Evolutionary conservation across 2,888 invertebrate genomes (phyloP).

Genomic region (Habroteleia sp.): DNA sequence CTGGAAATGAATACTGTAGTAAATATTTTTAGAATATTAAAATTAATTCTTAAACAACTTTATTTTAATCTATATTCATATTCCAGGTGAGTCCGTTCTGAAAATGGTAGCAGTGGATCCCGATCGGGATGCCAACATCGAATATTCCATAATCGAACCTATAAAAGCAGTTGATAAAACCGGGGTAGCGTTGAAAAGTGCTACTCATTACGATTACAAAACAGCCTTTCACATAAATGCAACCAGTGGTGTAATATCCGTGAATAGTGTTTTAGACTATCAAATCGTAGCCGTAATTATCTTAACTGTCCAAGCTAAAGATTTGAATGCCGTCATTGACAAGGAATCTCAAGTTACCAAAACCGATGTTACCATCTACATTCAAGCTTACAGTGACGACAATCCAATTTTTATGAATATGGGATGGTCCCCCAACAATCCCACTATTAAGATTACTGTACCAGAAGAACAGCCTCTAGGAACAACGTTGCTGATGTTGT

Average conservation of each 20-base stretch:
- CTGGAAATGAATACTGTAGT: no score
- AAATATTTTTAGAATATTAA: no score
- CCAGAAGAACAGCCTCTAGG: conserved; percentile 90
- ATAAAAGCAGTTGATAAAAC: conserved; percentile 88
- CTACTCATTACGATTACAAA: conserved; percentile 85
- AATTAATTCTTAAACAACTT: no score
- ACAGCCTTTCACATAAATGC: conserved; percentile 87
- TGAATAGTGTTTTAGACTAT: conserved; percentile 87
- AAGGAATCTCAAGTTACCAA: conserved; percentile 85
- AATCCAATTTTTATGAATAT: conserved; percentile 88
- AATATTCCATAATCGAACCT: conserved; percentile 86
- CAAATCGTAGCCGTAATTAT: conserved; percentile 89
- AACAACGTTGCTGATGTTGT: conserved; percentile 86
- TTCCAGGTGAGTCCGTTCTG: conserved; percentile 83
- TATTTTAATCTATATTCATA: conserved; percentile 2
- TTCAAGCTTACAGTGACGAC: conserved; percentile 89
- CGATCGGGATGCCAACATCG: conserved; percentile 86
- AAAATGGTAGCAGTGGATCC: conserved; percentile 87
- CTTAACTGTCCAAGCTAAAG: conserved; percentile 86
- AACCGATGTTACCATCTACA: conserved; percentile 88
- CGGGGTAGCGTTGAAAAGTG: conserved; percentile 86
- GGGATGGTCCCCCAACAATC: conserved; percentile 88
- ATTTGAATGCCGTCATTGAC: conserved; percentile 86
- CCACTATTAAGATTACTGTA: conserved; percentile 85
- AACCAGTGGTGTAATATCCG: conserved; percentile 86